Evolutionary conservation across 2,888 invertebrate species (phyloP).

Genomic region (Agrochola litura): DNA sequence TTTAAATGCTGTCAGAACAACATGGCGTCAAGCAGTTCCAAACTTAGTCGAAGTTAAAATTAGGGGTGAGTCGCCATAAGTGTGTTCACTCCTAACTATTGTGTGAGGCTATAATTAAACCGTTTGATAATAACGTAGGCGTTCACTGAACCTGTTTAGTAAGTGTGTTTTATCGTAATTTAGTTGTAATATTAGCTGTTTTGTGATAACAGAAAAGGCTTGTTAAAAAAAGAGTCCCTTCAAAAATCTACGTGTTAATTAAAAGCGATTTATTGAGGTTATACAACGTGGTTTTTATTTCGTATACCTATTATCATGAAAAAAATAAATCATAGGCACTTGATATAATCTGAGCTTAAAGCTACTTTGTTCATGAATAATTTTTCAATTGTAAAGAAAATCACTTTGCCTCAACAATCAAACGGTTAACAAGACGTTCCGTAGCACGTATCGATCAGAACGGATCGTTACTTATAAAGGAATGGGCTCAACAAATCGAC

Average conservation of each 20-base stretch:
- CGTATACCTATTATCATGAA: too few relatives aligned
- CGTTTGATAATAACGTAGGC: constrained; percentile 66
- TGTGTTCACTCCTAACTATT: constrained; percentile 79
- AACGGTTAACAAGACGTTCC: constrained; percentile 39
- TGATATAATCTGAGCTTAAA: constrained; percentile 18
- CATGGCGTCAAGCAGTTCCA: constrained; percentile 82
- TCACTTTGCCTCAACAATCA: constrained; percentile 34
- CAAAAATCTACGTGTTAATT: neutral
- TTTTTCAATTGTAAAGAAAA: constrained; percentile 28
- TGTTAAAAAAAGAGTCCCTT: neutral
- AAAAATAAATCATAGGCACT: neutral
- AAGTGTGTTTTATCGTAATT: constrained; percentile 49
- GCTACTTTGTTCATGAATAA: constrained; percentile 27
- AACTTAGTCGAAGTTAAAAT: constrained; percentile 84
- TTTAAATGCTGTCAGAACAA: constrained; percentile 88
- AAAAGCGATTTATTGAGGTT: neutral
- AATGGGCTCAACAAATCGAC: constrained; percentile 62
- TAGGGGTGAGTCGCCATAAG: constrained; percentile 80
- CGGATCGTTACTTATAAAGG: constrained; percentile 48
- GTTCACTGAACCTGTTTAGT: constrained; percentile 59
- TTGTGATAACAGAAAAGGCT: neutral
- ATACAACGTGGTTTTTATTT: neutral
- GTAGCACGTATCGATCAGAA: constrained; percentile 44
- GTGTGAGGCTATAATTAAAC: constrained; percentile 67
- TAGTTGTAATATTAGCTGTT: constrained; percentile 40